Evolutionary conservation across 2,888 invertebrate genomes (phyloP), one percentile per base, ranked within the genome.

Genomic region (Amphipoea lucens): DNA sequence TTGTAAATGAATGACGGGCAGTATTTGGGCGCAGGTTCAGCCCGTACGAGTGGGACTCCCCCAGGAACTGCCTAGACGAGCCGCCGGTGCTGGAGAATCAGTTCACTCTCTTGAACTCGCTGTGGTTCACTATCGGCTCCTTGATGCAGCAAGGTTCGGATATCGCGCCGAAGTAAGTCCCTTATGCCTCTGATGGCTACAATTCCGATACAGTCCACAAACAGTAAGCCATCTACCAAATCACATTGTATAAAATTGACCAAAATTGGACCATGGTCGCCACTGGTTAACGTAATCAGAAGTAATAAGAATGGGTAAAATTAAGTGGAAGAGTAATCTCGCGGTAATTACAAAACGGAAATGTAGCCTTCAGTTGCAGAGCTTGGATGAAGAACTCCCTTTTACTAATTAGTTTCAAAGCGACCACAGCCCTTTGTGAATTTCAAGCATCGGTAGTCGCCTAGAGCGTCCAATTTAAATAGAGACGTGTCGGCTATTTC

Each of bases 61-160:
- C 98, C 90, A 98, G 98, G 97, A 98, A 98, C 94, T 98, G 98
- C 97, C 98, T 98, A 96, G 98, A 98, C 92, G 98, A 98, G 96
- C 98, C 98, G 90, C 98, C 98, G 94, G 98, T 98, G 93, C 97
- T 98, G 95, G 98, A 99, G 97, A 99, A 99, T 97, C 98, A 98
- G 97, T 98, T 99, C 98, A 98, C 98, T 92, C 97, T 99, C 94
- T 97, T 98, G 96, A 99, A 99, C 97, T 98, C 98, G 95, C 98
- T 99, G 95, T 99, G 99, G 99, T 99, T 99, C 97, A 98, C 98
- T 96, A 98, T 99, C 95, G 98, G 98, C 94, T 98, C 98, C 93
- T 98, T 98, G 97, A 98, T 98, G 98, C 98, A 98, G 97, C 98
- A 98, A 97, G 98, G 98, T 97, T 98, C 98, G 96, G 98, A 98